These are phyloP conservation scores for Sebastes nivosus DNA, from an alignment of 2,797 vertebrate genomes.

Conservation along the genomic window DNA sequence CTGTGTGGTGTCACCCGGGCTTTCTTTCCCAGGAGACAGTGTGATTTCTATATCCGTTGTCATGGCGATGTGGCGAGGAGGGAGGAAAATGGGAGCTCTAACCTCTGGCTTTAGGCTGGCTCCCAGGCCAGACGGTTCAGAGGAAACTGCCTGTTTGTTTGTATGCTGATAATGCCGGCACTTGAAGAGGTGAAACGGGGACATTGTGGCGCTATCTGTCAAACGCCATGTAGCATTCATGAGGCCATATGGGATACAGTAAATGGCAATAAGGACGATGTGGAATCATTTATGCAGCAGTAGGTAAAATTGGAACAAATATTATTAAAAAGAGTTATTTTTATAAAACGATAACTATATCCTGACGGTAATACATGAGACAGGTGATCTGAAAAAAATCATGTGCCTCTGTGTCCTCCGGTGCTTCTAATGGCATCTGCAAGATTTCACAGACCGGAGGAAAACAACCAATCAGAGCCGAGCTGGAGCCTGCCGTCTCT, in stretches of 20 bases:
- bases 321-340: no score
- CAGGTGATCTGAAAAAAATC: no score
- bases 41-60: conserved; percentile 99
- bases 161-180: conserved; percentile 75
- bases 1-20: conserved; percentile 95
- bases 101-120: conserved; percentile 91
- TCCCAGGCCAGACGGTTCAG: conserved; percentile 90
- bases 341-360: no score
- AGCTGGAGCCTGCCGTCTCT: no score
- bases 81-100: conserved; percentile 93
- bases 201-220: conserved; percentile 50
- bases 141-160: conserved; percentile 90
- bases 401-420: no score
- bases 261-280: neutral
- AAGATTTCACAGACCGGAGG: fast-evolving
- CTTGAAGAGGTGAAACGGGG: conserved; percentile 63
- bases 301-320: fast-evolving
- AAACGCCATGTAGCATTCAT: conserved; percentile 9
- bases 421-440: no score
- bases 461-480: no score
- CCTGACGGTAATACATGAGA: no score
- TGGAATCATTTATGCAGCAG: neutral
- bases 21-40: conserved; percentile 94
- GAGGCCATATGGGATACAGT: conserved; percentile 3
- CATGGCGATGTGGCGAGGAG: conserved; percentile 94